Conservation (phyloP, 2,888 invertebrate genomes). For the Mesoligia furuncula region DNA sequence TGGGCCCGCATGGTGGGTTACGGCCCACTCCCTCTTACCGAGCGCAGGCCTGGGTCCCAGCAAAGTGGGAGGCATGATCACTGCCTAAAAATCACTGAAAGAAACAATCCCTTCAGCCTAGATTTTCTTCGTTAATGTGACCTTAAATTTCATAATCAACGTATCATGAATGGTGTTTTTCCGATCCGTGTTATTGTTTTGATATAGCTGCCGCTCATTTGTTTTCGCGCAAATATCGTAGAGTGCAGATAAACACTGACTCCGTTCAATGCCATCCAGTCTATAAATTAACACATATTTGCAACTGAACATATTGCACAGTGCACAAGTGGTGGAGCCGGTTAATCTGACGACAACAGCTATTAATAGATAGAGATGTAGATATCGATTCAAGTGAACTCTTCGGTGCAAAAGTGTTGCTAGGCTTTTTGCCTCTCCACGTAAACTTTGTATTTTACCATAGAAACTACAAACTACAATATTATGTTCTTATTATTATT, state of each 20-base stretch:
- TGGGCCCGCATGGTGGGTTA: neutral
- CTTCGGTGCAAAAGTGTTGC: neutral
- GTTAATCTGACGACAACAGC: constrained; percentile 39
- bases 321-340: constrained; percentile 33
- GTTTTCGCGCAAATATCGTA: constrained; percentile 45
- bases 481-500: neutral
- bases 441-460: neutral
- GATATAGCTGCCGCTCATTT: constrained; percentile 23
- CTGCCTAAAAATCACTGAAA: constrained; percentile 8
- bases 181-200: constrained; percentile 30
- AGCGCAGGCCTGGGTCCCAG: neutral
- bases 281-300: constrained; percentile 60
- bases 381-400: constrained; percentile 2
- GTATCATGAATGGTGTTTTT: constrained; percentile 12
- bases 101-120: neutral
- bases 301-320: constrained; percentile 48
- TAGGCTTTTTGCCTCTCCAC: neutral
- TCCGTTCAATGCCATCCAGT: constrained; percentile 62
- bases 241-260: constrained; percentile 54
- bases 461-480: neutral
- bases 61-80: neutral
- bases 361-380: constrained; percentile 20
- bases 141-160: neutral
- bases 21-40: neutral
- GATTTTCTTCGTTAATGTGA: constrained; percentile 18